Conservation (phyloP, 1,140 invertebrate species). For the Venturia canescens region DNA sequence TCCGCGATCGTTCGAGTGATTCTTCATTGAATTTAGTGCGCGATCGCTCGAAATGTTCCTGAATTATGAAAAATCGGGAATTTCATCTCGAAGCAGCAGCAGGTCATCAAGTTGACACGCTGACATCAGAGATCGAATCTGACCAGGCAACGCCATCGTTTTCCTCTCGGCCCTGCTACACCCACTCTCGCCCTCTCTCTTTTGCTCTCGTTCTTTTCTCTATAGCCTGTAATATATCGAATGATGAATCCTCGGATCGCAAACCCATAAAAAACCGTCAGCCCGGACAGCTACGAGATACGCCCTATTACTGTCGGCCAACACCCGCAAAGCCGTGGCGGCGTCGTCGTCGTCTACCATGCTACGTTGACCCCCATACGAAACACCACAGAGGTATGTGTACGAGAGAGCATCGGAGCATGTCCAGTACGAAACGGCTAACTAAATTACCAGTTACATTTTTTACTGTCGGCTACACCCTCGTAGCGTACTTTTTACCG, state of each 20-base stretch:
- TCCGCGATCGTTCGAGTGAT: too few relatives aligned
- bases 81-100: slow-evolving; percentile 60
- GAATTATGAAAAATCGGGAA: slow-evolving; percentile 20
- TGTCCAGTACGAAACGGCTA: slow-evolving; percentile 72
- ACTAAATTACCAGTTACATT: slow-evolving; percentile 77
- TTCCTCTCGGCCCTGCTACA: too few relatives aligned
- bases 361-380: background rate
- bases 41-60: background rate
- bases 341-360: slow-evolving; percentile 17
- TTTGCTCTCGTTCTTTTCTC: slow-evolving; percentile 22
- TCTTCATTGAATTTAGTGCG: background rate
- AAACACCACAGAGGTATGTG: slow-evolving; percentile 4
- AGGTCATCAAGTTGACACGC: slow-evolving; percentile 68
- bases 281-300: slow-evolving; percentile 74
- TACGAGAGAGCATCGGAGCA: slow-evolving; percentile 53
- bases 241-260: slow-evolving; percentile 75
- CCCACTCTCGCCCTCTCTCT: background rate
- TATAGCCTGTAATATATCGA: slow-evolving; percentile 70
- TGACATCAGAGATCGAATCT: slow-evolving; percentile 64
- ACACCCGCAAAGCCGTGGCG: slow-evolving; percentile 55
- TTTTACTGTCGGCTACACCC: slow-evolving; percentile 72
- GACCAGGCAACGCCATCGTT: slow-evolving; percentile 16
- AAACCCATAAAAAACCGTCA: slow-evolving; percentile 76
- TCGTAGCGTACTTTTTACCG: slow-evolving; percentile 51
- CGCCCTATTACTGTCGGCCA: slow-evolving; percentile 75